Conservation (phyloP, 2,797 vertebrate species). For the Taenioides sp. region DNA sequence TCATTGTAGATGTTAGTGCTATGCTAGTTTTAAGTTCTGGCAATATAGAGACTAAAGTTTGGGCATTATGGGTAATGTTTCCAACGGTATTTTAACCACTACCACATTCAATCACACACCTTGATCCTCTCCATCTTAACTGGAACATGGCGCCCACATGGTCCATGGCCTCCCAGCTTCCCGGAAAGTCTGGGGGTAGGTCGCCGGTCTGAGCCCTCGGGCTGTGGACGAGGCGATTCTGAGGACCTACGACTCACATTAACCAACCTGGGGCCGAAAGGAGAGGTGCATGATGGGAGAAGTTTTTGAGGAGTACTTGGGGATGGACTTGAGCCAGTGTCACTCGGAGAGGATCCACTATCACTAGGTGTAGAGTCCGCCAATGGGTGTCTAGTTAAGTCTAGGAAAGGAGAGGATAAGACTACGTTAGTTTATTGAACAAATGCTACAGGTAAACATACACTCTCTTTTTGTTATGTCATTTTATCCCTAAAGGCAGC, state of each 20-base stretch:
- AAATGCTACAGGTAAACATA: not conserved
- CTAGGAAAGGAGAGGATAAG: constrained; percentile 60
- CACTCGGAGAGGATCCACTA: constrained; percentile 80
- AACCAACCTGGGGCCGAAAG: constrained; percentile 76
- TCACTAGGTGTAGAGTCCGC: constrained; percentile 81
- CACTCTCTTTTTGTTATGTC: not conserved
- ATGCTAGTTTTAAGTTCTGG: not conserved
- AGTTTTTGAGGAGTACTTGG: constrained; percentile 79
- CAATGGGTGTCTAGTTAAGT: constrained; percentile 78
- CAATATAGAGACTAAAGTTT: not conserved
- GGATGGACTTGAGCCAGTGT: constrained; percentile 79
- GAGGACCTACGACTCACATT: constrained; percentile 70
- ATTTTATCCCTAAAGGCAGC: not conserved
- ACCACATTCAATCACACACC: constrained; percentile 34
- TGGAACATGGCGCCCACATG: constrained; percentile 74
- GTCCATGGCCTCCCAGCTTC: constrained; percentile 75
- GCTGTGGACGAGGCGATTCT: constrained; percentile 84
- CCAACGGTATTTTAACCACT: not conserved
- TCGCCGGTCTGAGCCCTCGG: constrained; percentile 82
- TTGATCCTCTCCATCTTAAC: constrained; percentile 80
- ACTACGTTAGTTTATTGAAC: constrained; percentile 2
- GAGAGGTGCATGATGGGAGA: constrained; percentile 73
- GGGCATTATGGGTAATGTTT: not conserved
- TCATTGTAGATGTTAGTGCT: not conserved
- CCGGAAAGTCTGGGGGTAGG: constrained; percentile 66